Conservation (phyloP, 2,113 vertebrate genomes). For the Triplophysa rosa region DNA sequence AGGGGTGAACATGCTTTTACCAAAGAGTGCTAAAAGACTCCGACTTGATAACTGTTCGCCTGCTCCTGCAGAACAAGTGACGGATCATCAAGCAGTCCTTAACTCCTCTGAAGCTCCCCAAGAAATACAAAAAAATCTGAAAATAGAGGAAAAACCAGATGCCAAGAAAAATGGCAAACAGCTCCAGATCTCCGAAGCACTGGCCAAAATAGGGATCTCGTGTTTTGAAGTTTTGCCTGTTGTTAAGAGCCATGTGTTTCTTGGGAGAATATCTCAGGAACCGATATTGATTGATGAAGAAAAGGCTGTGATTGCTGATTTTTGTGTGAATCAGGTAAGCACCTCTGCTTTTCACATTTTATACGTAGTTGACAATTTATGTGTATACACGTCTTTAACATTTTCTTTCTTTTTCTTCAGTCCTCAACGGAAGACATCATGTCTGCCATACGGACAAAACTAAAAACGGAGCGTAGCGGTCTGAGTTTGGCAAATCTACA, state of each 20-base stretch:
- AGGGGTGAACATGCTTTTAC: slow-evolving; percentile 49
- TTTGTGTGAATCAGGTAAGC: slow-evolving; percentile 79
- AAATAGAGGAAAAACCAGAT: background rate
- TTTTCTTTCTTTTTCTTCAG: slow-evolving; percentile 53
- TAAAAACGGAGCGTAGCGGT: slow-evolving; percentile 75
- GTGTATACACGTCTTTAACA: slow-evolving; percentile 6
- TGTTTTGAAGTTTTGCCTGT: slow-evolving; percentile 90
- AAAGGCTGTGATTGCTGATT: slow-evolving; percentile 83
- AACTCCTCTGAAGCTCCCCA: background rate
- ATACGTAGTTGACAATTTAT: background rate
- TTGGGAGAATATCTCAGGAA: slow-evolving; percentile 80
- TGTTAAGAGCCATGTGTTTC: slow-evolving; percentile 80
- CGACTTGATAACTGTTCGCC: slow-evolving; percentile 74
- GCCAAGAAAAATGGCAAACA: slow-evolving; percentile 39
- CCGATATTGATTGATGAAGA: slow-evolving; percentile 90
- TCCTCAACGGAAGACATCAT: slow-evolving; percentile 77
- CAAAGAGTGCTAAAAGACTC: slow-evolving; percentile 80
- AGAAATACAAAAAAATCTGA: background rate
- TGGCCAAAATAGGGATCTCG: slow-evolving; percentile 77
- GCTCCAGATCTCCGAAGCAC: slow-evolving; percentile 57
- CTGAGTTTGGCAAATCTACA: slow-evolving; percentile 71
- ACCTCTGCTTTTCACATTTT: background rate
- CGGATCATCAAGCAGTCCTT: background rate
- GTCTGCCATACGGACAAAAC: slow-evolving; percentile 76
- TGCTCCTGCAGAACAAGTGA: slow-evolving; percentile 23